Conservation (phyloP, 1,140 invertebrate species). For the Bombus waltoni region DNA sequence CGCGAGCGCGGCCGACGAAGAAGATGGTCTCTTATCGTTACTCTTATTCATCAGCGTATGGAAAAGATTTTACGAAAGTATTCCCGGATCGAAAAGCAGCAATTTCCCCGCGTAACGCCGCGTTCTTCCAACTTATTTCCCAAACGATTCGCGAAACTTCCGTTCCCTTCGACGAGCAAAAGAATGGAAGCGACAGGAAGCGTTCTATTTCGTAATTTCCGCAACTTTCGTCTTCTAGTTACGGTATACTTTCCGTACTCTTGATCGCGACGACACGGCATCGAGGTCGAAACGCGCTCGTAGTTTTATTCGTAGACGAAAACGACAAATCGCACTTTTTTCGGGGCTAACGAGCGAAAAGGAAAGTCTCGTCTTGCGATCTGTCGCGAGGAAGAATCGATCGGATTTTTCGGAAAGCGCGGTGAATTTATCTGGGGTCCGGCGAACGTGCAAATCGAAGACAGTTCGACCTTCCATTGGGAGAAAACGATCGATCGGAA, state of each 20-base stretch:
- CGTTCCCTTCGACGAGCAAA: background rate
- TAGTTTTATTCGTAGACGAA: background rate
- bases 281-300: background rate
- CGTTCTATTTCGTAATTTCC: constrained; percentile 6
- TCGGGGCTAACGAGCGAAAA: background rate
- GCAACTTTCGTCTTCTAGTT: background rate
- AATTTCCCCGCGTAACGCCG: background rate
- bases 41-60: no score
- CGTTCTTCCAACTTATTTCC: constrained; percentile 27
- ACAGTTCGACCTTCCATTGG: background rate
- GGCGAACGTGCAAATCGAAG: background rate
- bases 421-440: background rate
- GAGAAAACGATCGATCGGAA: background rate
- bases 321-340: background rate
- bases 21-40: no score
- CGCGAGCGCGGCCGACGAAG: background rate
- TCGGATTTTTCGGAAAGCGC: background rate
- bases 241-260: background rate
- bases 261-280: background rate
- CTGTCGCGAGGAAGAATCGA: background rate
- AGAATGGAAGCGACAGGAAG: background rate
- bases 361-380: background rate
- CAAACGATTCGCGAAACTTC: background rate
- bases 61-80: background rate
- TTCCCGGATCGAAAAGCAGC: background rate